Base-by-base conservation (phyloP, 2,113 vertebrate species). In the Channa maculata region DNA sequence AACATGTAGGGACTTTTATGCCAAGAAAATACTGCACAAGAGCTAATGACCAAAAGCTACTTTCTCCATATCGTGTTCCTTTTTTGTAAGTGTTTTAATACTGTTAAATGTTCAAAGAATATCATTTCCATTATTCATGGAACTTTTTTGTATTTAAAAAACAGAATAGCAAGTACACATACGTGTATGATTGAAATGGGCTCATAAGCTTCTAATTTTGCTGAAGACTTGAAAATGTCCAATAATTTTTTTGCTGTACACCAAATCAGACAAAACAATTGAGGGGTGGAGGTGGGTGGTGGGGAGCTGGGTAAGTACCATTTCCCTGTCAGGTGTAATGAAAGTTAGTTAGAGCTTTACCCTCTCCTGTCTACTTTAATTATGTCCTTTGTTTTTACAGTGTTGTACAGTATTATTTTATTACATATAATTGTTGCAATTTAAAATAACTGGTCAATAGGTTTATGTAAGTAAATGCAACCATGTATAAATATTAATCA, bases 1-100 rank as follows among this genome's bases (percentile, higher is more conserved):
- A 86, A 98, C 96, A 1, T 98, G 97, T 93, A 94, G 96, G 91
- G 96, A 97, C 95, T 98, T 98, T 95, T 98, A 99, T 54, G 96
- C 96, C 53, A 96, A 90, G 91, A 96, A 96, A 94, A 94, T 95
- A 92, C 94, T 94, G 83, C 95, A 77, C 84, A 95, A 96, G 1
- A 95, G 92, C 89, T 95, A 94, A 76, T 95, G 91, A 89, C 78
- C 64, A 64, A 80, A 49, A 74, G 63, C 81, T 74, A 65, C 61
- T 83, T 74, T 75, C 43, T 58, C 55, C 52, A 15, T n/a, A 11
- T 44, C 60, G 37, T 2, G 12, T 60, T 73, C 43, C 33, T 75
- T 89, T 51, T 85, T 87, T 63, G 85, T 75, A 88, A 90, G 90
- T 51, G 72, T 81, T 83, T 75, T 58, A 67, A 75, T 84, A 66